Evolutionary conservation across 1,140 invertebrate genomes (phyloP).

Genomic region (Zaprionus inermis): DNA sequence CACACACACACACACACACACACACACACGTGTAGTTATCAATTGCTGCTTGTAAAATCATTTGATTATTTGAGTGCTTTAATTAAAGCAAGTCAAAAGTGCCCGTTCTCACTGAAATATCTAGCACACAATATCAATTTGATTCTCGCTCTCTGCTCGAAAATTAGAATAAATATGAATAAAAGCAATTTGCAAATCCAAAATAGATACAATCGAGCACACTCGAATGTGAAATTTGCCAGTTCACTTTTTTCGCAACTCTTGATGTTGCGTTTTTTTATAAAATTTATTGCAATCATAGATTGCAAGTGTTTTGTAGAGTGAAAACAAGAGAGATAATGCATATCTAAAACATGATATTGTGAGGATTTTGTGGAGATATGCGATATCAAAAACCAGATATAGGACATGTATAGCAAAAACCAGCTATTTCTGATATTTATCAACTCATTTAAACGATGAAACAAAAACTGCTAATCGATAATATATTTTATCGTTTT

Average conservation of each 20-base stretch:
- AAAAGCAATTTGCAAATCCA: neutral
- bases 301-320: neutral
- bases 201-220: neutral
- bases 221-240: neutral
- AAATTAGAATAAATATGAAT: conserved; percentile 22
- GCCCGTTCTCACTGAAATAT: neutral
- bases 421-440: no score
- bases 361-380: no score
- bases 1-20: neutral
- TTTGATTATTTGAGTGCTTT: conserved; percentile 50
- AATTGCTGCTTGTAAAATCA: conserved; percentile 14
- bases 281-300: conserved; percentile 1
- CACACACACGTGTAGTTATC: neutral
- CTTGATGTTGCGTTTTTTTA: neutral
- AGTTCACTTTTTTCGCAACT: neutral
- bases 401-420: neutral
- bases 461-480: neutral
- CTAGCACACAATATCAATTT: conserved; percentile 31
- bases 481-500: neutral
- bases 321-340: neutral
- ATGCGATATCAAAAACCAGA: no score
- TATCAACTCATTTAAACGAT: no score
- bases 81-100: conserved; percentile 42
- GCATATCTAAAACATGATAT: neutral
- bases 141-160: conserved; percentile 1